Conservation (phyloP, 2,113 vertebrate species). For the Hypomesus transpacificus region DNA sequence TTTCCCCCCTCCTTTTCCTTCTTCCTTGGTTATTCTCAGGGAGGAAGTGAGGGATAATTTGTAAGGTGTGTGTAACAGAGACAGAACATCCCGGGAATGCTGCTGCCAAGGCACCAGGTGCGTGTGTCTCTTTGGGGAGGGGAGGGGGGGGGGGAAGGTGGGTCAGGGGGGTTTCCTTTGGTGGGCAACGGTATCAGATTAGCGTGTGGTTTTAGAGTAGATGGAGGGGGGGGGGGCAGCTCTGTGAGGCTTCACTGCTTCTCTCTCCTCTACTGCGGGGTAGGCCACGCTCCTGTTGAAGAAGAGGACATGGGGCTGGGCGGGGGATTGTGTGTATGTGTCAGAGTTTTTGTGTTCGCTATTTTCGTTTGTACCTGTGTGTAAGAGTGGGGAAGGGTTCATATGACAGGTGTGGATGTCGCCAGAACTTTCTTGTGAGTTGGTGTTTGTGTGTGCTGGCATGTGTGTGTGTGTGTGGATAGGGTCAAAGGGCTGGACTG, state of each 20-base stretch:
- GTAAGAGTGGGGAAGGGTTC: background rate
- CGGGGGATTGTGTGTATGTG: background rate
- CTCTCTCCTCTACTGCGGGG: background rate
- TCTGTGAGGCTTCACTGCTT: slow-evolving; percentile 5
- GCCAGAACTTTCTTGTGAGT: background rate
- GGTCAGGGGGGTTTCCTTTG: too few species aligned
- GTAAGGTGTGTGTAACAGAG: slow-evolving; percentile 7
- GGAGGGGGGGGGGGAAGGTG: background rate
- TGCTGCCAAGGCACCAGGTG: too few species aligned
- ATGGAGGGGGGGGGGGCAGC: slow-evolving; percentile 9
- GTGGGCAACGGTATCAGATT: slow-evolving; percentile 24
- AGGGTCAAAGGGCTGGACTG: background rate
- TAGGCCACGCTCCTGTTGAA: background rate
- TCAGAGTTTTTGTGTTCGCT: slow-evolving; percentile 2
- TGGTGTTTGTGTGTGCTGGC: background rate
- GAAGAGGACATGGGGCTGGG: background rate
- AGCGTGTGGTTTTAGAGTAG: too few species aligned
- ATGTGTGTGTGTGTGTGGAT: background rate
- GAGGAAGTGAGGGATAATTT: background rate
- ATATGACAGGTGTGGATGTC: too few species aligned
- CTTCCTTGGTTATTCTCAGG: background rate
- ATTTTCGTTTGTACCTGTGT: background rate
- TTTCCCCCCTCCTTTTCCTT: too few species aligned
- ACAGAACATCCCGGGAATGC: background rate
- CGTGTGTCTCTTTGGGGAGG: background rate